Base-by-base conservation (phyloP, 2,797 vertebrate species). In the Rachycentron canadum region DNA sequence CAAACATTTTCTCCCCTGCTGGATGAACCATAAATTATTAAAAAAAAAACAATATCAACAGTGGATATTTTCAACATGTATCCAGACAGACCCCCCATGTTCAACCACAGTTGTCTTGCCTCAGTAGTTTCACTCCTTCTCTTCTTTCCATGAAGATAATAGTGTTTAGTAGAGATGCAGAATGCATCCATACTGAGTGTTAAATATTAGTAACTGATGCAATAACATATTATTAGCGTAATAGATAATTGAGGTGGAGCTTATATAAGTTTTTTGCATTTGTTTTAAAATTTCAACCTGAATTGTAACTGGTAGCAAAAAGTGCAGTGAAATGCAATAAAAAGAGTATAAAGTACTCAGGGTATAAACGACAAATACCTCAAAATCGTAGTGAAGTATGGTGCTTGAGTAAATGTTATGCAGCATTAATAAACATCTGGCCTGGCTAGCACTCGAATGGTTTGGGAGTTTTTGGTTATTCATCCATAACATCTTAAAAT, bases 11-110 rank as follows among this genome's bases (percentile, higher is more conserved):
- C 19, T 67, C 5, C 57, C 3, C 69, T 57, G 13, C 21, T 21
- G 57, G 67, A 63, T 76, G 17, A 61, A 72, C 28, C 26, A 58
- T 82, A 36, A 59, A 81, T 76, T 23, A 73, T 77, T 69, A 30
- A 77, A 63, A 32, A 63, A 32, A 36, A 47, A 69, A 64, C 34
- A 17, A 70, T 67, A 40, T 49, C 17, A 63, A 50, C 60, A 32
- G 26, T 69, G 43, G 5, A 49, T 52, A 26, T 56, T 10, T 68
- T 9, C n/a, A 17, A 45, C 57, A 58, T 61, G 26, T 23, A 21
- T 23, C 75, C 17, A 25, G 25, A 3, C 67, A 61, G 73, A 53
- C 12, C 14, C 40, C 23, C 10, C 41, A 26, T 47, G 28, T 11
- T 41, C 10, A 16, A n/a, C 32, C 13, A 19, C 34, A 50, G 28